Evolutionary conservation across 2,797 vertebrate species (phyloP).

Genomic region (Rallus crepitans): DNA sequence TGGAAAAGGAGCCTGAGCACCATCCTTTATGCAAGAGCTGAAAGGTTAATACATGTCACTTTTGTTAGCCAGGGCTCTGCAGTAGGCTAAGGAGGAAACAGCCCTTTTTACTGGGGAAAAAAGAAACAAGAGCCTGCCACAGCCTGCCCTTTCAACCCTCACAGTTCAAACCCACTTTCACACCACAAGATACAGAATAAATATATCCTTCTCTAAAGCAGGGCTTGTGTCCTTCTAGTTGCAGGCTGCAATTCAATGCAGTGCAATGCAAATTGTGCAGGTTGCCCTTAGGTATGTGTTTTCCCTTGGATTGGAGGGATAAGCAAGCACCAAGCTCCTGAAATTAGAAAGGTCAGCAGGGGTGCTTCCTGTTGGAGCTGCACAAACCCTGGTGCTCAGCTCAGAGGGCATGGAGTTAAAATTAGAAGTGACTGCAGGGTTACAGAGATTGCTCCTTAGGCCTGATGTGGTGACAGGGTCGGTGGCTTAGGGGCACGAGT

Average conservation of each 20-base stretch:
- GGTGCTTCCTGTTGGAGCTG: conserved; percentile 1
- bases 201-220: neutral
- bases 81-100: neutral
- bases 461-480: neutral
- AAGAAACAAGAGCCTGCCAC: neutral
- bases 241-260: neutral
- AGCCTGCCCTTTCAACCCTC: conserved; percentile 19
- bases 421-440: neutral
- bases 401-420: conserved; percentile 16
- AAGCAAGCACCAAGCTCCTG: neutral
- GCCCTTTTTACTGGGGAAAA: neutral
- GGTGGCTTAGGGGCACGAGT: neutral
- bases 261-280: fast-evolving
- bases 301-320: neutral
- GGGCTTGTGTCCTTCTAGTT: neutral
- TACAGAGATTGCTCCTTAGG: neutral
- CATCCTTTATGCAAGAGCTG: conserved; percentile 53
- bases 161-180: neutral
- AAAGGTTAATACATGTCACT: conserved; percentile 37
- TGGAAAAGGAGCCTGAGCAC: conserved; percentile 29
- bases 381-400: neutral
- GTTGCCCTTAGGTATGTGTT: neutral
- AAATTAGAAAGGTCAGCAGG: conserved; percentile 38
- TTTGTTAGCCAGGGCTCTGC: neutral
- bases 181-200: neutral